Conservation (phyloP, 2,113 vertebrate species). For the Hemibagrus wyckioides region DNA sequence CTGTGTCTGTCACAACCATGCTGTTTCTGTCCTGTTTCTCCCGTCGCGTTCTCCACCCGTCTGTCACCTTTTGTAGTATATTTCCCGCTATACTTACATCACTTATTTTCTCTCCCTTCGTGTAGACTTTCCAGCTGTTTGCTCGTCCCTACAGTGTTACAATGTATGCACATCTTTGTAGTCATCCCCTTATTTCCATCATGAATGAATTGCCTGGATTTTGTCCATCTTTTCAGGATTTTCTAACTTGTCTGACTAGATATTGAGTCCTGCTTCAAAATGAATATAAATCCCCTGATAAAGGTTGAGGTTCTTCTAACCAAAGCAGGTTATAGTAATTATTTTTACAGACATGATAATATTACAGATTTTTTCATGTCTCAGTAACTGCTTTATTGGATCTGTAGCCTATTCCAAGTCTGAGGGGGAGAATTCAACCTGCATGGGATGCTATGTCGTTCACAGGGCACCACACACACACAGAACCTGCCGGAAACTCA, state of each 20-base stretch:
- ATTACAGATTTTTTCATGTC: background rate
- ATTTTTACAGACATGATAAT: background rate
- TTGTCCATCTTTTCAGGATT: background rate
- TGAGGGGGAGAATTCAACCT: background rate
- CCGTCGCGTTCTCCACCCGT: background rate
- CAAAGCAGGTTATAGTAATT: background rate
- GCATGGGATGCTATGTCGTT: background rate
- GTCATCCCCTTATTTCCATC: background rate
- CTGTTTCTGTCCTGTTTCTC: background rate
- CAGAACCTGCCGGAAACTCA: background rate
- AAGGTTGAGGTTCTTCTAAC: background rate
- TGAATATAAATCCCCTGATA: background rate
- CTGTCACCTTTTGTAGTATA: background rate
- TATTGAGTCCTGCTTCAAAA: background rate
- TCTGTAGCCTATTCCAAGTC: background rate
- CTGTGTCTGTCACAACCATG: background rate
- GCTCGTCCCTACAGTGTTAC: background rate
- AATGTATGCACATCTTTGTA: background rate
- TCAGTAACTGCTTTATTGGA: background rate
- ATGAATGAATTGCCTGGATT: background rate
- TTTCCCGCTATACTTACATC: background rate
- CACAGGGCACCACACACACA: background rate
- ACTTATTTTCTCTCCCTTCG: background rate
- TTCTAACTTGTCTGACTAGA: background rate
- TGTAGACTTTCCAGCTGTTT: background rate